Base-by-base conservation (phyloP, 2,113 vertebrate species). In the Larimichthys polyactis region DNA sequence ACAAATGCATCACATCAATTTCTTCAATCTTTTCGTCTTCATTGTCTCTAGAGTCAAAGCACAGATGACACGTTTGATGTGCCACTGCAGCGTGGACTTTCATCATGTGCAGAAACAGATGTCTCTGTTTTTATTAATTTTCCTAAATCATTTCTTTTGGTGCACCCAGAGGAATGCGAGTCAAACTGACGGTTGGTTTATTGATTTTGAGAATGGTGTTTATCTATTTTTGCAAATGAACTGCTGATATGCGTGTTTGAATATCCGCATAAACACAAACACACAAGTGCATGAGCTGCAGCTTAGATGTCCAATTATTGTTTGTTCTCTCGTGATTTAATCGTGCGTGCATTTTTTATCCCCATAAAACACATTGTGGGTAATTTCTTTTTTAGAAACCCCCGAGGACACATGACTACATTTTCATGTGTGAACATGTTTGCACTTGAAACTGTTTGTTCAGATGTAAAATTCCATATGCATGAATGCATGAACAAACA, bases 401-500 rank as follows among this genome's bases (percentile, higher is more conserved):
- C 8, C 29, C 14, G 16, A 71, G 43, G 36, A 27, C 71, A 75
- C 64, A 22, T 36, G 49, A 58, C 29, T 43, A 17, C 11, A 43
- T 48, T 44, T 62, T 12, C 27, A 43, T 58, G 16, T 15, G 52
- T 75, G 59, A 64, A 58, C 43, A 43, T 52, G 68, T 51, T 59
- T 27, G 15, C 11, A 19, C 32, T 54, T 17, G 20, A 24, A 62
- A 74, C 14, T 59, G 16, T 29, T 65, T 51, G 15, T 77, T 59
- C 14, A 24, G 51, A 71, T 43, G 9, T 32, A 14, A 48, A 11
- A 48, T 49, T 77, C 12, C 63, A 69, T 55, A 78, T 72, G 58
- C 60, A 78, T 59, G 60, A 43, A 77, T 14, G 15, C 36, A 58
- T 60, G 22, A 14, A 60, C 55, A 72, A 63, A 64, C 55, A 46